Evolutionary conservation across 2,888 invertebrate species (phyloP).

Genomic region (Brachylomia viminalis): DNA sequence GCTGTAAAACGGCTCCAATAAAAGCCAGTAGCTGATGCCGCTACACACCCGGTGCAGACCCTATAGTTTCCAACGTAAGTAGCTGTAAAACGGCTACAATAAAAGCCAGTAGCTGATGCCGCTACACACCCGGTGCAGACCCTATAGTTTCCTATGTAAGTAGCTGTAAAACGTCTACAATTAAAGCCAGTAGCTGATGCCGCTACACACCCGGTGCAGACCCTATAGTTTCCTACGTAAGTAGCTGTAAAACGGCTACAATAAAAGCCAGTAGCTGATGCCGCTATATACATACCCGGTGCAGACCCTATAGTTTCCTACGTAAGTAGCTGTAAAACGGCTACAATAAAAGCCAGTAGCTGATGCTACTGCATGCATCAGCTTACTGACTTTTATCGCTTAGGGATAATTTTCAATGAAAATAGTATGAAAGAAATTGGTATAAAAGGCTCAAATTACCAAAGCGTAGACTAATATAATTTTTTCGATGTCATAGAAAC

Average conservation of each 20-base stretch:
- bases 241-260: no score
- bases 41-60: no score
- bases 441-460: background rate
- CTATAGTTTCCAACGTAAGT: background rate
- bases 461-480: background rate
- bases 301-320: no score
- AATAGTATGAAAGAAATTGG: background rate
- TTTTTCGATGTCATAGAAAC: background rate
- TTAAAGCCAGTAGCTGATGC: background rate
- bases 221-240: no score
- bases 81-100: background rate
- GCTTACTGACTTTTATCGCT: no score
- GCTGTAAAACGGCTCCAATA: no score
- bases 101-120: background rate
- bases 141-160: background rate
- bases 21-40: no score
- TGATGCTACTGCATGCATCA: no score
- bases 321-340: no score
- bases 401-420: background rate
- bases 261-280: no score
- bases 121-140: background rate
- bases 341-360: no score
- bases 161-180: background rate
- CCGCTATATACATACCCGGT: no score
- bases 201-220: background rate